A percentile compares a stretch with the other conserved stretches of the same genome.
These are phyloP conservation scores for Keiferia lycopersicella DNA, from an alignment of 2,888 invertebrate species.

Conservation along the genomic window DNA sequence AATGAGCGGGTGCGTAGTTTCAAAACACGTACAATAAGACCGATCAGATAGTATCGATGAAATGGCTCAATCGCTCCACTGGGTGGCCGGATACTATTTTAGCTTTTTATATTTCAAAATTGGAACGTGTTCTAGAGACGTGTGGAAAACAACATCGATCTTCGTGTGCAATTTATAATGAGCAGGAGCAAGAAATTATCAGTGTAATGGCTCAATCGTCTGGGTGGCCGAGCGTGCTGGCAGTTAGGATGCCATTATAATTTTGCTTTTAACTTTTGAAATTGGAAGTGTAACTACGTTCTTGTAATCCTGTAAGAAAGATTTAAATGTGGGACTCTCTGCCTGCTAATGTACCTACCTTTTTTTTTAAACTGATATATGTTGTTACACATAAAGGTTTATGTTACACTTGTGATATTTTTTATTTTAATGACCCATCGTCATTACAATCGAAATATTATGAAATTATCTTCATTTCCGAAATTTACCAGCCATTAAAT, in stretches of 20 bases:
- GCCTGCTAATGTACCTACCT: neutral
- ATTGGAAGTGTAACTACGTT: neutral
- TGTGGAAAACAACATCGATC: neutral
- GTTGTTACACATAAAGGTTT: too few relatives aligned
- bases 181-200: conserved; percentile 4
- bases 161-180: conserved; percentile 2
- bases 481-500: too few relatives aligned
- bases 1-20: conserved; percentile 63
- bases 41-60: conserved; percentile 61
- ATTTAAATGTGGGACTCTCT: neutral
- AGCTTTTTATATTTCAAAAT: conserved; percentile 12
- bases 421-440: too few relatives aligned
- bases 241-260: conserved; percentile 13
- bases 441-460: too few relatives aligned
- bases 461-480: too few relatives aligned
- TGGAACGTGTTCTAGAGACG: conserved; percentile 5
- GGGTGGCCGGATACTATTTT: conserved; percentile 36
- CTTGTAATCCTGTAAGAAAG: neutral
- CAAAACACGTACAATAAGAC: conserved; percentile 59
- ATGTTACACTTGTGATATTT: too few relatives aligned
- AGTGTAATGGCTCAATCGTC: conserved; percentile 6
- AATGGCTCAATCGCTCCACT: conserved; percentile 71
- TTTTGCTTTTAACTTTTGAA: conserved; percentile 9
- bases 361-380: neutral
- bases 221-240: conserved; percentile 6